Evolutionary conservation across 2,888 invertebrate species (phyloP), one percentile per base, ranked within the genome.

Genomic region (Petrophora chlorosata): DNA sequence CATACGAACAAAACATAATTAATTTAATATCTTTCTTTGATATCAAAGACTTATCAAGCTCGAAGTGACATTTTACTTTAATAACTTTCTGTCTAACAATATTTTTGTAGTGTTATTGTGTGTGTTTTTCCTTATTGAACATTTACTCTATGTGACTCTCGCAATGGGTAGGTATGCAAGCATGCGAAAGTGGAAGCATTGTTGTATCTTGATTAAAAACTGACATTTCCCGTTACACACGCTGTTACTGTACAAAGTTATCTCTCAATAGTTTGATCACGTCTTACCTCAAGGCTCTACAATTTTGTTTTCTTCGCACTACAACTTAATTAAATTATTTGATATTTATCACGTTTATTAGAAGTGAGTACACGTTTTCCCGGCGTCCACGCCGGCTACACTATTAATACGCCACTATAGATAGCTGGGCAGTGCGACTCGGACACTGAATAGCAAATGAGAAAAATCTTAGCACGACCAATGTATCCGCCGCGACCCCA

Each of bases 391-490:
- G 62, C 69, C 62, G 68, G 59, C 59, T 63, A 71, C 72, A 81
- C 82, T 81, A 82, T 80, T 82, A 71, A 81, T 81, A 79, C 63
- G 67, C 70, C 65, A 76, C 73, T 77, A 74, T 76, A 75, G 78
- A 79, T 79, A 80, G 78, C 72, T 74, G 71, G 62, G 65, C 75
- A 73, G 64, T 67, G 65, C 79, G 73, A 69, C 71, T 63, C 73
- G 67, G 64, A 72, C 67, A 71, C 79, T 77, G 81, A 79, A 81
- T 82, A 68, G 68, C 81, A 84, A 85, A 84, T 84, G 85, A 84
- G 81, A 76, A 79, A 83, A 82, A 84, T 82, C 76, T 73, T 73
- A 61, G 61, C 60, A 63, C 68, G 66, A 69, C 65, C 64, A 59
- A 59, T 67, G 67, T 67, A 61, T 67, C 64, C 58, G 57, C 53